Conservation (phyloP, 2,888 invertebrate species). For the Chaetogeoica ovagalla region DNA sequence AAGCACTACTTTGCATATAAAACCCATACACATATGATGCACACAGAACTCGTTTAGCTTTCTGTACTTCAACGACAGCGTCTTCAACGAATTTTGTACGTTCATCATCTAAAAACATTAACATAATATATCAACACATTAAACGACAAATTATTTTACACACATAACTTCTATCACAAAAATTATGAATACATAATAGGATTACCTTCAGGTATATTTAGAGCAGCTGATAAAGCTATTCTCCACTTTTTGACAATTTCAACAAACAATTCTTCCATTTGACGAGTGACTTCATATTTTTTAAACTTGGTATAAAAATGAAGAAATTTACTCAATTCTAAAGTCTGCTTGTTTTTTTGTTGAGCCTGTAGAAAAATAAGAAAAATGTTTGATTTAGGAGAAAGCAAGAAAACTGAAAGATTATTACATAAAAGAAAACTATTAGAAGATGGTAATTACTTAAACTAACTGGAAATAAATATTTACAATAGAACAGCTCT, state of each 20-base stretch:
- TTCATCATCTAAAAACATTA: slow-evolving; percentile 59
- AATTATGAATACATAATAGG: neutral
- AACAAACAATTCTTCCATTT: slow-evolving; percentile 67
- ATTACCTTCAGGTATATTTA: slow-evolving; percentile 60
- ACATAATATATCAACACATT: slow-evolving; percentile 54
- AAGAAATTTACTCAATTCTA: slow-evolving; percentile 69
- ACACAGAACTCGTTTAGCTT: slow-evolving; percentile 67
- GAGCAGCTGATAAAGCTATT: slow-evolving; percentile 65
- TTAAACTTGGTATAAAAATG: slow-evolving; percentile 70
- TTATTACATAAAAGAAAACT: too few species aligned
- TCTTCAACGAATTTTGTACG: slow-evolving; percentile 67
- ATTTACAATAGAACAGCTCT: neutral
- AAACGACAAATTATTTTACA: neutral
- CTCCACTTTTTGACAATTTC: slow-evolving; percentile 67
- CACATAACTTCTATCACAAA: neutral
- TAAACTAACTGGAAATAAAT: neutral
- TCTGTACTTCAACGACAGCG: slow-evolving; percentile 67
- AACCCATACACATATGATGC: slow-evolving; percentile 72
- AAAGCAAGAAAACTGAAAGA: too few species aligned
- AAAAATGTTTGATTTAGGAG: too few species aligned
- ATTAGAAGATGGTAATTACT: too few species aligned
- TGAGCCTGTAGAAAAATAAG: slow-evolving; percentile 59
- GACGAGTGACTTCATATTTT: slow-evolving; percentile 69
- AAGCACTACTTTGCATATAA: slow-evolving; percentile 68
- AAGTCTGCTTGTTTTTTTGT: slow-evolving; percentile 61